phyloP scores from a whole-genome alignment of 2,888 invertebrate genomes.

The Pogonocherus hispidulus region DNA sequence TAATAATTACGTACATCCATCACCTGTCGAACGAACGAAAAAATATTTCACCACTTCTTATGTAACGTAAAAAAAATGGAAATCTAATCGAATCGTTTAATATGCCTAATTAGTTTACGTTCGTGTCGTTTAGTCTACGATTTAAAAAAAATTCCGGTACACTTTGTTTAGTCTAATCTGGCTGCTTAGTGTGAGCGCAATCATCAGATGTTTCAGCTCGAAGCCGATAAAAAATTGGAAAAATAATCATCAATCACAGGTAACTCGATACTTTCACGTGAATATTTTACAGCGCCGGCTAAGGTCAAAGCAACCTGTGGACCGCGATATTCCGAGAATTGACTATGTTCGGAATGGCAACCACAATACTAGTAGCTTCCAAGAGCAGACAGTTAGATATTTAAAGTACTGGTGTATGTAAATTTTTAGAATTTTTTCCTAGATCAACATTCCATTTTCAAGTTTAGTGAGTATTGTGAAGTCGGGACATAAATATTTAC shows the following conservation, averaged over 20 bases:
- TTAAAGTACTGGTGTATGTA: conserved; percentile 6
- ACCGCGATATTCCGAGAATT: conserved; percentile 18
- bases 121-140: conserved; percentile 19
- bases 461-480: neutral
- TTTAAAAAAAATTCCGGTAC: conserved; percentile 21
- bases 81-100: conserved; percentile 29
- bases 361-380: neutral
- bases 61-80: conserved; percentile 8
- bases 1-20: conserved; percentile 24
- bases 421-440: neutral
- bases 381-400: neutral
- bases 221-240: conserved; percentile 31
- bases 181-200: conserved; percentile 14
- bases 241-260: conserved; percentile 31
- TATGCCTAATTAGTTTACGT: conserved; percentile 31
- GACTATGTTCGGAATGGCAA: conserved; percentile 8
- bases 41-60: conserved; percentile 9
- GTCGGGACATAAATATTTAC: too few relatives aligned
- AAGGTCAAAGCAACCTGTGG: conserved; percentile 30
- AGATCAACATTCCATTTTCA: neutral
- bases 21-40: conserved; percentile 13
- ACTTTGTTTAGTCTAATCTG: conserved; percentile 25
- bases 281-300: conserved; percentile 27
- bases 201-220: conserved; percentile 16
- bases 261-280: conserved; percentile 39